Evolutionary conservation across 2,888 invertebrate species (phyloP), one percentile per base, ranked within the genome.

Genomic region (Parnassius glacialis): DNA sequence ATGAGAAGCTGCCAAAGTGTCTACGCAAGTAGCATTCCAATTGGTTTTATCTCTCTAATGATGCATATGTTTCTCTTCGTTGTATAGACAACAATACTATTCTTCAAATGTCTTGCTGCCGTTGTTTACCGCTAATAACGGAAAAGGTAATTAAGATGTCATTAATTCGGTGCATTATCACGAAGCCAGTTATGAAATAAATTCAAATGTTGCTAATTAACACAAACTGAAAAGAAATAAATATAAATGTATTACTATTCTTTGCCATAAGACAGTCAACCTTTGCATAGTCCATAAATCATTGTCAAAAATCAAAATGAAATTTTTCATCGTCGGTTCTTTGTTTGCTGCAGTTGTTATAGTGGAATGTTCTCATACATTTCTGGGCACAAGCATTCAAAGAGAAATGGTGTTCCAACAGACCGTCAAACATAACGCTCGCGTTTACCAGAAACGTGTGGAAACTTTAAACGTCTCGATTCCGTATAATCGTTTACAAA

Each of bases 341-440:
- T 43, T 81, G 25, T 58, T 83, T 0, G 73, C 75, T 0, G 67
- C 65, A 0, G 59, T 82, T 10, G 77, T 76, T 0, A 60, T 75
- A 9, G 81, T 79, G 1, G 76, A 86, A 57, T 79, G 86, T 68
- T 64, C 67, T 1, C 82, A 86, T 59, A 78, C 78, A 0, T 87
- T 88, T 54, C 16, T 84, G 43, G 88, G 88, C 0, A 84, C 85
- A 0, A 87, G 70, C 65, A 76, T 85, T 0, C 25, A 61, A 2
- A 72, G 81, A n/a, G 75, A 76, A 0, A 2, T 79, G 56, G 70
- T 83, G 0, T 80, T 75, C 44, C 81, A 84, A 34, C 69, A 73
- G 3, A 65, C 69, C 5, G 75, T 65, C 0, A 61, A 78, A 11
- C 82, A 73, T 54, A 64, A 68, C 10, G 67, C 83, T 0, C 72